Evolutionary conservation across 2,113 vertebrate genomes (phyloP), one percentile per base, ranked within the genome.

Genomic region (Rutilus rutilus): DNA sequence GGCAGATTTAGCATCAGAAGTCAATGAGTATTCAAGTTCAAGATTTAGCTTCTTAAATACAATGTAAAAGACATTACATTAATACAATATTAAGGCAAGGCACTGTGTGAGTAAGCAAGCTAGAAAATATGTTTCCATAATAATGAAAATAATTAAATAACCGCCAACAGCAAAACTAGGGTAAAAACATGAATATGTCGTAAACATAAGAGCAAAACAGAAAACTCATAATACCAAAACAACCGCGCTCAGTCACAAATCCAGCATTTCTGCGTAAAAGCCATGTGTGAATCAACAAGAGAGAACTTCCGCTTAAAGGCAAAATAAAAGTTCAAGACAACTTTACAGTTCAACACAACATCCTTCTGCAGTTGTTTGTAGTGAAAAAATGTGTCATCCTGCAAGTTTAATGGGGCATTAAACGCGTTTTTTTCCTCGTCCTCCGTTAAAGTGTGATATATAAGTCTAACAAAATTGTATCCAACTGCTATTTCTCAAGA

Each of bases 321-420:
- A 83, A 42, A 78, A 86, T 86, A 78, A 86, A 21, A 86, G 85
- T n/a, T n/a, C n/a, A n/a, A n/a, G n/a, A n/a, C n/a, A n/a, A 7
- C 6, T 25, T 64, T 2, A 27, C n/a, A 25, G 60, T 62, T 64
- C 5, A 64, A 64, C 62, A 11, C 21, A 11, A 62, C 11, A 25
- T 11, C 3, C 23, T 27, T 27, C 10, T 25, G 23, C 59, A 3
- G 2, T 60, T 60, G 23, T 11, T 11, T 19, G 1, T 23, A 8
- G 2, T 59, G 21, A 1, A 2, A 57, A 57, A 21, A 21, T 57
- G 19, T 21, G 19, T 21, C 2, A 9, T 6, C 42, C 8, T 10
- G 9, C 42, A 10, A 42, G 8, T 42, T 42, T 42, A 42, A 9
- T 9, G 8, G 42, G 42, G 42, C 42, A 42, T 42, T 42, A 42